Evolutionary conservation across 2,797 vertebrate species (phyloP).

Genomic region (Prunella strophiata): DNA sequence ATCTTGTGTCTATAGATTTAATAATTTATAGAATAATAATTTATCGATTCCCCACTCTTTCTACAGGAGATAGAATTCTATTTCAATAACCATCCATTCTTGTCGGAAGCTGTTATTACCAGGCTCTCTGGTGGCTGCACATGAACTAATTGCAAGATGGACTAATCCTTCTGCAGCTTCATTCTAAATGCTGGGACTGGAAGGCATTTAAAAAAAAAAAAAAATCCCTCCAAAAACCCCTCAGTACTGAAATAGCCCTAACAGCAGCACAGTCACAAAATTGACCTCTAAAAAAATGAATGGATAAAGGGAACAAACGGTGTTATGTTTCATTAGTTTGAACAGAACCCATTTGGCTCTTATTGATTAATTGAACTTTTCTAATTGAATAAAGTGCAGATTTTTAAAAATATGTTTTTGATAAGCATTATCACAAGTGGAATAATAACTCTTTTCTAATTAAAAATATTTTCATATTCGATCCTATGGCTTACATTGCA

Average conservation of each 20-base stretch:
- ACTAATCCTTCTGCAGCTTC: neutral
- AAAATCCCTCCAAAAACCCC: neutral
- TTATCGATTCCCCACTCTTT: conserved; percentile 60
- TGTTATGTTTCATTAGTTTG: conserved; percentile 34
- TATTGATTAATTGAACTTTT: conserved; percentile 51
- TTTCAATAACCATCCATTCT: conserved; percentile 56
- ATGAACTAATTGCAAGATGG: conserved; percentile 14
- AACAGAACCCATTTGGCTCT: conserved; percentile 25
- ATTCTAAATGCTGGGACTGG: neutral
- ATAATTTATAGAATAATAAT: conserved; percentile 71
- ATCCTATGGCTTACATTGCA: neutral
- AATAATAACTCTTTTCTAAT: conserved; percentile 35
- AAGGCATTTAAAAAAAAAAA: neutral
- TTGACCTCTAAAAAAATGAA: conserved; percentile 31
- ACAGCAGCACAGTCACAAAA: neutral
- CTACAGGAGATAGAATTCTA: conserved; percentile 57
- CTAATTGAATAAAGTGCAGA: conserved; percentile 44
- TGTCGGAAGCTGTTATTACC: conserved; percentile 43
- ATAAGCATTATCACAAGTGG: neutral
- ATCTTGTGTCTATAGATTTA: conserved; percentile 65
- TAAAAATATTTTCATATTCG: conserved; percentile 19
- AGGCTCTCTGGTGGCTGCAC: neutral
- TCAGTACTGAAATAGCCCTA: neutral
- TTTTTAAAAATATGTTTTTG: neutral
- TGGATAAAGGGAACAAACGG: neutral